Conservation (phyloP, 2,888 invertebrate species). For the Lordiphosa andalusiaca region DNA sequence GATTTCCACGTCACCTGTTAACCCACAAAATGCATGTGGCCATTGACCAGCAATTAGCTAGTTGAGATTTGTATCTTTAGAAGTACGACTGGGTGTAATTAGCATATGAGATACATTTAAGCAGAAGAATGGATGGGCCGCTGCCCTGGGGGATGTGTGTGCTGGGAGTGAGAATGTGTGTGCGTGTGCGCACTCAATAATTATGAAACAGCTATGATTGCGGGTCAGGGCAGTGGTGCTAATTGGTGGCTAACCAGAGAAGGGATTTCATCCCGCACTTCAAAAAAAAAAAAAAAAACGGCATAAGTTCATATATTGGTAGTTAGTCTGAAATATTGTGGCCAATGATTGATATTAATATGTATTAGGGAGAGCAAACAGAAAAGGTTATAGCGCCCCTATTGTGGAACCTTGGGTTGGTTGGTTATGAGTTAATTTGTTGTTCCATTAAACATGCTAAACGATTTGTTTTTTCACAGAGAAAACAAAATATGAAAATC, state of each 20-base stretch:
- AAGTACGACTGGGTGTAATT: constrained; percentile 50
- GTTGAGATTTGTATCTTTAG: constrained; percentile 47
- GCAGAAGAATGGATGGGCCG: constrained; percentile 11
- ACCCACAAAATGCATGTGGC: constrained; percentile 52
- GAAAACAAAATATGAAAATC: too few relatives aligned
- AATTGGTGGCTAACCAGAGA: constrained; percentile 33
- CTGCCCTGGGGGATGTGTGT: constrained; percentile 16
- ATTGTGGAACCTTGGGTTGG: too few relatives aligned
- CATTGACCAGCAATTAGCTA: constrained; percentile 69
- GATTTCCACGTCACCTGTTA: constrained; percentile 64
- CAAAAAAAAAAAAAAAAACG: too few relatives aligned
- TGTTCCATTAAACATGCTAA: too few relatives aligned
- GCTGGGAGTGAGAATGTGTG: constrained; percentile 28
- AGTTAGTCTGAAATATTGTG: too few relatives aligned
- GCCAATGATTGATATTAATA: too few relatives aligned
- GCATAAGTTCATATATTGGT: neutral
- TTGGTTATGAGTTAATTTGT: too few relatives aligned
- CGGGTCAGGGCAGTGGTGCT: constrained; percentile 21
- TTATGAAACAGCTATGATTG: constrained; percentile 31
- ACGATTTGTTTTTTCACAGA: too few relatives aligned
- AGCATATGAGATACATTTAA: constrained; percentile 41
- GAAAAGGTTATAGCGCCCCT: too few relatives aligned
- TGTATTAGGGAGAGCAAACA: too few relatives aligned
- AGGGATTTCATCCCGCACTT: constrained; percentile 11
- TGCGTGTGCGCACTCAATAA: constrained; percentile 30